phyloP scores from a whole-genome alignment of 2,797 vertebrate species.

The Protosalanx chinensis region DNA sequence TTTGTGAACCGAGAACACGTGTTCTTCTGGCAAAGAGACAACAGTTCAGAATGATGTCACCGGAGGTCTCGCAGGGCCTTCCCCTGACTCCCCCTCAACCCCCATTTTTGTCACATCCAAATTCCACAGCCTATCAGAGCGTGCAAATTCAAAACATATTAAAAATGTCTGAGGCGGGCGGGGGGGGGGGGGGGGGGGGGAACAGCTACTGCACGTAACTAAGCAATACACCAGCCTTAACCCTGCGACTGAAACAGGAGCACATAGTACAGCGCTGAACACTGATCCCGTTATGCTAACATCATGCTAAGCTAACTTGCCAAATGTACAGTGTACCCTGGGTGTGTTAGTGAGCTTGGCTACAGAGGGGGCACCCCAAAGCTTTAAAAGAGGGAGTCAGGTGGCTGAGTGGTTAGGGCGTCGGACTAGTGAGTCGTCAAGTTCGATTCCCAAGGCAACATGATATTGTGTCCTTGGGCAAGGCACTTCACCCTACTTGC shows the following conservation, averaged over 20 bases:
- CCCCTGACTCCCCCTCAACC: conserved; percentile 61
- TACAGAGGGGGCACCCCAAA: conserved; percentile 39
- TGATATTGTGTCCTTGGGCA: too few species aligned
- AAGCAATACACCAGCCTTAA: neutral
- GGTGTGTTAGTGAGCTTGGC: conserved; percentile 62
- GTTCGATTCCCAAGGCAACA: too few species aligned
- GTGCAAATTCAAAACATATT: conserved; percentile 45
- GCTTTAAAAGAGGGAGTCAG: too few species aligned
- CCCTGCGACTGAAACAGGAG: too few species aligned
- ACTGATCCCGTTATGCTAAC: neutral
- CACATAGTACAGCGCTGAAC: neutral
- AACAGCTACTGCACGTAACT: conserved; percentile 48
- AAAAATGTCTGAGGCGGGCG: too few species aligned
- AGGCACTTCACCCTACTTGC: too few species aligned
- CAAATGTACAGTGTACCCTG: conserved; percentile 33
- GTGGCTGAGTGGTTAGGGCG: too few species aligned
- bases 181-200: conserved; percentile 31
- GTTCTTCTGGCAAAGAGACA: conserved; percentile 54
- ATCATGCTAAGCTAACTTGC: neutral
- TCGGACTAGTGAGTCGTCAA: too few species aligned
- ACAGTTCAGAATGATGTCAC: conserved; percentile 53
- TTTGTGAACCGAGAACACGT: conserved; percentile 71
- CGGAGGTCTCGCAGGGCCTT: conserved; percentile 64
- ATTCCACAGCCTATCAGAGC: conserved; percentile 40
- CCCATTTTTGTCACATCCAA: conserved; percentile 63